A percentile compares a stretch with the other conserved stretches of the same genome.
Conservation (phyloP, 1,140 invertebrate species). For the Conus betulinus region DNA sequence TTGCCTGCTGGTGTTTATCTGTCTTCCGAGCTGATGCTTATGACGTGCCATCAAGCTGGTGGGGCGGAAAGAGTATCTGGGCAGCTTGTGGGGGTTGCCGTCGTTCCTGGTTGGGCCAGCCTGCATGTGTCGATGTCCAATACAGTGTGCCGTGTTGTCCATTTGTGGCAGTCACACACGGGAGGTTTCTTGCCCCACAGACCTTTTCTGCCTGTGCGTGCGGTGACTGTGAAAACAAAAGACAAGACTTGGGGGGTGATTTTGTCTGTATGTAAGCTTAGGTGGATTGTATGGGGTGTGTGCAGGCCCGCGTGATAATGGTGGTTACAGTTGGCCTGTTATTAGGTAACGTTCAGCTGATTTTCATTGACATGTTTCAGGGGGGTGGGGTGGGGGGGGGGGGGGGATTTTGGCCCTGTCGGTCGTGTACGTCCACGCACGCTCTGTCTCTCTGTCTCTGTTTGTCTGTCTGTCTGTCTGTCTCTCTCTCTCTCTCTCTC, state of each 20-base stretch:
- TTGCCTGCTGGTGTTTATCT: slow-evolving; percentile 14
- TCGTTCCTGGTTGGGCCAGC: not conserved
- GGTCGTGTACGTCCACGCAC: too few relatives aligned
- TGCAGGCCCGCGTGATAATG: too few relatives aligned
- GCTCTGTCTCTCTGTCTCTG: not conserved
- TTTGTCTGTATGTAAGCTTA: too few relatives aligned
- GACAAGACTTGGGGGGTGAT: too few relatives aligned
- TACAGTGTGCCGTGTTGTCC: not conserved
- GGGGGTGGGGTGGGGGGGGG: too few relatives aligned
- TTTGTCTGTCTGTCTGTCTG: not conserved
- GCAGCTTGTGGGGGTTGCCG: not conserved
- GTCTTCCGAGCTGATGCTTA: not conserved
- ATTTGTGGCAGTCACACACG: not conserved
- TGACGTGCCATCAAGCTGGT: slow-evolving; percentile 1
- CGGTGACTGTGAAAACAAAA: not conserved
- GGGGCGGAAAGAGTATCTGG: not conserved
- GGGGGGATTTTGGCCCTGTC: too few relatives aligned
- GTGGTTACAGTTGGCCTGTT: not conserved
- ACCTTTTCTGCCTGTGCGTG: not conserved
- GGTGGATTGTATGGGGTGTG: too few relatives aligned
- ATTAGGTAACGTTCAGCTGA: not conserved
- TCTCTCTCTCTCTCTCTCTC: not conserved
- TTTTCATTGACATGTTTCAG: not conserved
- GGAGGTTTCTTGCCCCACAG: too few relatives aligned
- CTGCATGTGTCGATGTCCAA: not conserved